Evolutionary conservation across 1,140 invertebrate genomes (phyloP).

Genomic region (Macrotrachela quadricornifera): DNA sequence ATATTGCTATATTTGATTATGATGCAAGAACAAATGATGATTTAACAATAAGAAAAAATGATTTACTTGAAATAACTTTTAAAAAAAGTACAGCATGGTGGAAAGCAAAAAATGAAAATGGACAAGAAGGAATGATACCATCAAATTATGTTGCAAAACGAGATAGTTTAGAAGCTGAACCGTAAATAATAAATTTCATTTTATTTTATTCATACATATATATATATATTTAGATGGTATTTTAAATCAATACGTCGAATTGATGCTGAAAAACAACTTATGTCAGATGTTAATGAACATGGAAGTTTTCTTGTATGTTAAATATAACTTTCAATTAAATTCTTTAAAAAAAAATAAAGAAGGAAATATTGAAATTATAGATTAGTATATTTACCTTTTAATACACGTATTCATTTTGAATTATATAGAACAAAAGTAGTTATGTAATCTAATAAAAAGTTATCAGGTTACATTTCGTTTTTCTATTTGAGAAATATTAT

Average conservation of each 20-base stretch:
- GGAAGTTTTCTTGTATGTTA: slow-evolving; percentile 71
- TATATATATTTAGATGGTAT: slow-evolving; percentile 51
- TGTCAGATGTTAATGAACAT: slow-evolving; percentile 89
- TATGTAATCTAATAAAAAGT: no score
- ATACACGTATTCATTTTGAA: no score
- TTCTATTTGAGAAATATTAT: no score
- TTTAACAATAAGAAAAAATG: slow-evolving; percentile 87
- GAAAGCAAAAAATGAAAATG: slow-evolving; percentile 73
- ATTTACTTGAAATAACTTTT: slow-evolving; percentile 44
- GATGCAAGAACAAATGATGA: slow-evolving; percentile 96
- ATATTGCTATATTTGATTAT: slow-evolving; percentile 92
- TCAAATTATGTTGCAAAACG: slow-evolving; percentile 97
- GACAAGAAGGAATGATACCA: slow-evolving; percentile 86
- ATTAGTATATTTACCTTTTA: no score
- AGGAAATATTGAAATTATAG: no score
- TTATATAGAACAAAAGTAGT: no score
- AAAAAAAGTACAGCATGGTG: slow-evolving; percentile 57
- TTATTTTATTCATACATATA: no score
- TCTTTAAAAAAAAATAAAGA: no score
- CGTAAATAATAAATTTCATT: no score
- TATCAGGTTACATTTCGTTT: no score
- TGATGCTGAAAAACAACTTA: slow-evolving; percentile 92
- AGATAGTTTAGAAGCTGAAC: slow-evolving; percentile 96
- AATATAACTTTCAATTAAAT: no score
- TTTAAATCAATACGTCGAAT: slow-evolving; percentile 97